Evolutionary conservation across 2,888 invertebrate species (phyloP).

Genomic region (Caenorhabditis panamensis): DNA sequence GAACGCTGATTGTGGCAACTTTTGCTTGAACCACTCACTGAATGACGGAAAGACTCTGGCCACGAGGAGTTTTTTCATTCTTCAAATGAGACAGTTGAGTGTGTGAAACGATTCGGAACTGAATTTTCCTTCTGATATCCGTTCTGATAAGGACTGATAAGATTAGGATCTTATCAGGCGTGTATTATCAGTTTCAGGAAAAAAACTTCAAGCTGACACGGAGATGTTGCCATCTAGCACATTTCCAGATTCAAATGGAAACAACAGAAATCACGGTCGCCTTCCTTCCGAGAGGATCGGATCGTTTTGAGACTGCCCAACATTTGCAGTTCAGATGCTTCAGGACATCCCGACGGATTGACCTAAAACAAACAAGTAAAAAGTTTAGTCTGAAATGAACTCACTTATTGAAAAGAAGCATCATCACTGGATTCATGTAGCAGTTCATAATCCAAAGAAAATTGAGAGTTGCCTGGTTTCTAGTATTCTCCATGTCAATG

Average conservation of each 20-base stretch:
- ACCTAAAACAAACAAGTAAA: not conserved
- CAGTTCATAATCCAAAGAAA: conserved; percentile 35
- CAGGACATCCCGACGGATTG: not conserved
- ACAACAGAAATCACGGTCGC: not conserved
- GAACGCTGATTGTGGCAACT: no score
- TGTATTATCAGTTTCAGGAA: no score
- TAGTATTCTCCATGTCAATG: conserved; percentile 29
- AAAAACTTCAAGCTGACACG: no score
- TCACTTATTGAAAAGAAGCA: conserved; percentile 33
- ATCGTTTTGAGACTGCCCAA: no score
- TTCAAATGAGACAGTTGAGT: no score
- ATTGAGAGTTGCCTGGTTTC: conserved; percentile 30
- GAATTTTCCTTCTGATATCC: no score
- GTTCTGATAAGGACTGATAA: no score
- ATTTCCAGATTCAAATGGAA: not conserved
- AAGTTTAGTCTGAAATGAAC: not conserved
- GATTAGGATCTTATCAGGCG: no score
- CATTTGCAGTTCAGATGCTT: not conserved
- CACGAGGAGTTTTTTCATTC: no score
- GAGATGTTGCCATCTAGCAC: not conserved
- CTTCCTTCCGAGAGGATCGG: not conserved
- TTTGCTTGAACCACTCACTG: no score
- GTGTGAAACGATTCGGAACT: no score
- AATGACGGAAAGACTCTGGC: no score
- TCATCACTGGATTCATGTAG: conserved; percentile 43